Base-by-base conservation (phyloP, 2,113 vertebrate species). In the Paracyprichromis sp. region DNA sequence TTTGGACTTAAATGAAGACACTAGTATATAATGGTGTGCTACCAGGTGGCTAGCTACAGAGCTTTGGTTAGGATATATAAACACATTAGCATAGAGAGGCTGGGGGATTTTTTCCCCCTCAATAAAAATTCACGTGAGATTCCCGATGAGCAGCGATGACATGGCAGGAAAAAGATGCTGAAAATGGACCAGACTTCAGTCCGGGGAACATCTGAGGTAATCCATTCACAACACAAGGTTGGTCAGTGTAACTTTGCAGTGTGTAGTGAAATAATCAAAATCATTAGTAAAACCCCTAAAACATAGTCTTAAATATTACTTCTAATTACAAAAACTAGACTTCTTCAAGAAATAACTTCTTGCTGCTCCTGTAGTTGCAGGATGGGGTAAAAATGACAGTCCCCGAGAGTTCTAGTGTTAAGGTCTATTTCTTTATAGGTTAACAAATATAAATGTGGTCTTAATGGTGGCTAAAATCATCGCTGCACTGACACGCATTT, bases 161-260 rank as follows among this genome's bases (percentile, higher is more conserved):
- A 34, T 63, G 9, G 16, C 59, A 34, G 29, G 29, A 36, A 34
- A 63, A 63, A 63, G 59, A 34, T 63, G 66, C n/a, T 40, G 38
- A 43, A 71, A 71, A 7, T 21, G 21, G 8, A 43, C 12, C n/a
- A 71, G 36, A 24, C 8, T 71, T 71, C 66, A 43, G 38, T 24
- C 66, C 0, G 2, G n/a, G 38, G n/a, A 43, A 71, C 66, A 43
- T 71, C n/a, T 3, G 66, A 24, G n/a, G 5, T 40, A 13, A 24
- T 43, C 38, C n/a, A 73, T 71, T 0, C 0, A 9, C 66, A 24
- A 3, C 63, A 43, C 12, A 9, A 43, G 3, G 38, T 43, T 61
- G 59, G 16, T 19, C 16, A 36, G 59, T 63, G 61, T 66, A 69
- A 40, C 34, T 69, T 69, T 69, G 61, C 34, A 38, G 34, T 9